Evolutionary conservation across 2,888 invertebrate genomes (phyloP), one percentile per base, ranked within the genome.

Genomic region (Eurytoma californica): DNA sequence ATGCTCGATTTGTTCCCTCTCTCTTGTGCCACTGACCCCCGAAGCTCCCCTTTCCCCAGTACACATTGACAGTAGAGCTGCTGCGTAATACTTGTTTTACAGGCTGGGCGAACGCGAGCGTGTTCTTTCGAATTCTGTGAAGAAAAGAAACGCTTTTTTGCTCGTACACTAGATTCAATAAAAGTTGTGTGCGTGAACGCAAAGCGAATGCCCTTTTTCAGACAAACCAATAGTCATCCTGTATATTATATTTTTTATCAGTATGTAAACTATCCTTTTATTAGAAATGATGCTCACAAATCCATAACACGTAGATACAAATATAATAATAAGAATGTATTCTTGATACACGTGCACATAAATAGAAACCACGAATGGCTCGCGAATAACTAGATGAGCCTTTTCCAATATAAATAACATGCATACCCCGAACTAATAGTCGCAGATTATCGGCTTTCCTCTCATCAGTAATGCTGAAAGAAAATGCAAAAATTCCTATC

Each of bases 271-370:
- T 70, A 9, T 58, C 18, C 39, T 16, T 47, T n/a, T 30, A 61
- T 13, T 76, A 72, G 14, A 77, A 84, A 82, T 83, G 87, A 86
- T 88, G 89, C 88, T 88, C 89, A 89, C 85, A 90, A 90, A 90
- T 90, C 90, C 90, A 90, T 90, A 90, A 90, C 90, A 89, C 89
- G 84, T 85, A 87, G 84, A 66, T 70, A 30, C 72, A 24, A 2
- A 24, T 2, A 2, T 2, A 24, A 79, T 49, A 49, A 68, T 24
- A 72, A 53, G 57, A 5, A 20, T 49, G 18, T 63, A 18, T 13
- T 58, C 51, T 77, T 47, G 47, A 72, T 68, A 20, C 16, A 72
- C 20, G 61, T 72, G 75, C 75, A 75, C 72, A 60, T 63, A 69
- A 69, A 65, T 61, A 53, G 49, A 60, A 13, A 28, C 9, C n/a